Conservation (phyloP, 2,888 invertebrate species). For the Ommatoiulus sabulosus region DNA sequence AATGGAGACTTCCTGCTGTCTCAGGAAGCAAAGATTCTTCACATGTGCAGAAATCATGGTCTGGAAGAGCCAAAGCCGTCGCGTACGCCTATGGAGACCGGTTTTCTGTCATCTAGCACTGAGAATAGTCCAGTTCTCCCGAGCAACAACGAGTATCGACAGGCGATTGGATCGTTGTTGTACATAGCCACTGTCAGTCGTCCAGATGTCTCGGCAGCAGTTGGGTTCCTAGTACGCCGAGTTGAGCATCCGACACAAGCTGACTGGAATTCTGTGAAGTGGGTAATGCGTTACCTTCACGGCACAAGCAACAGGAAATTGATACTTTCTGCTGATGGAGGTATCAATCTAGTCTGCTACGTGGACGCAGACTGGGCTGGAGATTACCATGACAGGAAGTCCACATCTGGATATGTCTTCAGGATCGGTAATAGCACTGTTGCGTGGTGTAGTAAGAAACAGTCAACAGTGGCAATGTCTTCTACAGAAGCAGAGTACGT, state of each 20-base stretch:
- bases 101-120: neutral
- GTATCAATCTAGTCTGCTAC: neutral
- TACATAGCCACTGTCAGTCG: neutral
- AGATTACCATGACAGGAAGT: neutral
- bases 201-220: neutral
- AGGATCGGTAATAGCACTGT: too few relatives aligned
- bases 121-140: neutral
- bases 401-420: too few relatives aligned
- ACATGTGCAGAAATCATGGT: neutral
- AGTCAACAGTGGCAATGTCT: too few relatives aligned
- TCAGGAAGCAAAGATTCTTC: neutral
- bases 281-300: neutral
- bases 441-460: too few relatives aligned
- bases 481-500: too few relatives aligned
- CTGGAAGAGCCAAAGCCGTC: neutral
- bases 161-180: neutral
- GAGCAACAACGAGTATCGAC: neutral
- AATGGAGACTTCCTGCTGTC: conserved; percentile 35
- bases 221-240: neutral
- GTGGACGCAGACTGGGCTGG: neutral
- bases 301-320: neutral
- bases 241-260: neutral
- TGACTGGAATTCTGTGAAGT: neutral
- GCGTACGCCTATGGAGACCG: neutral
- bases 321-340: neutral